Percentiles rank a stretch among this genome's conserved stretches.
Conservation (phyloP, 2,888 invertebrate species). For the Synergus gifuensis region DNA sequence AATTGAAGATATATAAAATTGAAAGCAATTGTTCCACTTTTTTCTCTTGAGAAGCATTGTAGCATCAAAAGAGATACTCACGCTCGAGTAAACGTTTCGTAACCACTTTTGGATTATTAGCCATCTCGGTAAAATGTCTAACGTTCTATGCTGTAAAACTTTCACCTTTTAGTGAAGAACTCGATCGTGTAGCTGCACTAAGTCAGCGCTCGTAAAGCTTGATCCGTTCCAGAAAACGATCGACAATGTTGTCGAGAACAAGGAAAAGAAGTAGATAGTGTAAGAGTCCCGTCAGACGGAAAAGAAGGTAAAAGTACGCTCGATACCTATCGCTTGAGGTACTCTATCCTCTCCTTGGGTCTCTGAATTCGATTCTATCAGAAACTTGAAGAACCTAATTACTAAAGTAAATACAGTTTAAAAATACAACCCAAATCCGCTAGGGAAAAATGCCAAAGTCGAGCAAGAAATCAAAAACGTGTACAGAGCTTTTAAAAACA, state of each 20-base stretch:
- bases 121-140: conserved; percentile 36
- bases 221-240: conserved; percentile 35
- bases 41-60: neutral
- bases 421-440: neutral
- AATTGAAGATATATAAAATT: neutral
- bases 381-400: conserved; percentile 24
- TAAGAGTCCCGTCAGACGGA: conserved; percentile 26
- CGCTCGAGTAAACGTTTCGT: conserved; percentile 19
- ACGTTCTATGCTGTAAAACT: conserved; percentile 22
- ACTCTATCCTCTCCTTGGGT: neutral
- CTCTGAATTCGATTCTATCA: conserved; percentile 25
- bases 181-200: conserved; percentile 30
- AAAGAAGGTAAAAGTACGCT: neutral
- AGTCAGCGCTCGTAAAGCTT: conserved; percentile 33
- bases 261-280: conserved; percentile 30
- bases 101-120: conserved; percentile 40
- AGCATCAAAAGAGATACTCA: neutral
- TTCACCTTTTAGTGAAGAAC: conserved; percentile 36
- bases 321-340: conserved; percentile 17
- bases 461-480: neutral
- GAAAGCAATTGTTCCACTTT: neutral
- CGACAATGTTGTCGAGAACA: conserved; percentile 40
- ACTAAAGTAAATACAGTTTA: conserved; percentile 9
- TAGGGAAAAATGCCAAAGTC: neutral
- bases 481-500: no score